Evolutionary conservation across 2,888 invertebrate genomes (phyloP).

Genomic region (Hylaea fasciaria): DNA sequence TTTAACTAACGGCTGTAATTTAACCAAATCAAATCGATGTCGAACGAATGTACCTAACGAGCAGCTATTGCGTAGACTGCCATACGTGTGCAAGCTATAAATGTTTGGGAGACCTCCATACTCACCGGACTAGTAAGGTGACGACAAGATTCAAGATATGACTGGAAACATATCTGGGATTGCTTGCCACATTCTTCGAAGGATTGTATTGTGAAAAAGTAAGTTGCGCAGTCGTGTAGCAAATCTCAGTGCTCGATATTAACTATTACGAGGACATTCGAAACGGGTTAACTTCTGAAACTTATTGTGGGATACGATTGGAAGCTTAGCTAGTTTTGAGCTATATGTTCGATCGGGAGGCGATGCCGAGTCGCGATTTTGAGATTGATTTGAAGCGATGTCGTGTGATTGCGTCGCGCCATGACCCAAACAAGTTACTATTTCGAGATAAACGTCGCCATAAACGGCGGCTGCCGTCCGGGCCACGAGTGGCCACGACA

Average conservation of each 20-base stretch:
- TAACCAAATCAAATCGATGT: conserved; percentile 44
- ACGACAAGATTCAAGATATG: too few relatives aligned
- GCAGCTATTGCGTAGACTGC: conserved; percentile 31
- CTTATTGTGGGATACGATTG: background rate
- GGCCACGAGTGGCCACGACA: conserved; percentile 56
- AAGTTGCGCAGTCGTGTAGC: too few relatives aligned
- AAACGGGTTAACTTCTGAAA: too few relatives aligned
- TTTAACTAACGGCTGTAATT: conserved; percentile 47
- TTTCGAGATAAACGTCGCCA: conserved; percentile 82
- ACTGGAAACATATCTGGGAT: too few relatives aligned
- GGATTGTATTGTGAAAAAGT: too few relatives aligned
- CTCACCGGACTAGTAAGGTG: background rate
- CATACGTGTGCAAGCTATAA: conserved; percentile 31
- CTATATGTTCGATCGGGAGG: conserved; percentile 35
- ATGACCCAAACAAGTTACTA: conserved; percentile 82
- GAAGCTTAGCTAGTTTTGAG: conserved; percentile 10
- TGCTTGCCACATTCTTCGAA: too few relatives aligned
- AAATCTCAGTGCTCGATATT: background rate
- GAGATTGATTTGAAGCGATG: conserved; percentile 74
- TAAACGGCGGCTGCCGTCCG: conserved; percentile 70
- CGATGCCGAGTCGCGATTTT: conserved; percentile 57
- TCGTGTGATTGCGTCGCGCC: conserved; percentile 75
- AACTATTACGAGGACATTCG: too few relatives aligned
- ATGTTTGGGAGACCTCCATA: background rate
- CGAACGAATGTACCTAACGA: conserved; percentile 40